Percentiles rank a stretch among this genome's conserved stretches.
Conservation (phyloP, 1,140 invertebrate genomes). For the Diorhabda sublineata region DNA sequence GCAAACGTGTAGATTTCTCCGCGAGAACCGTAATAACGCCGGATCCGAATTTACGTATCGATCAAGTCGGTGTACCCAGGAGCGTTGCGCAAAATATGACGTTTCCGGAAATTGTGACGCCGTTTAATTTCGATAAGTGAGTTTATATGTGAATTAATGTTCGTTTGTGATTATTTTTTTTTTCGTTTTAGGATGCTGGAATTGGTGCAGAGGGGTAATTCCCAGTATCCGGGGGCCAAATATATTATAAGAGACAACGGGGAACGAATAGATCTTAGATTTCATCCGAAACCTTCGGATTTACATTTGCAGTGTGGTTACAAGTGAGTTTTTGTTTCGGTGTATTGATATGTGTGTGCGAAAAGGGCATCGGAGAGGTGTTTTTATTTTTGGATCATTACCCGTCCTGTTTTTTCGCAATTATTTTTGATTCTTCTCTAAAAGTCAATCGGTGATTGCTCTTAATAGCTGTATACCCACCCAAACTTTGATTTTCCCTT, state of each 20-base stretch:
- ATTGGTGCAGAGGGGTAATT: constrained; percentile 91
- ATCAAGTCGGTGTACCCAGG: constrained; percentile 97
- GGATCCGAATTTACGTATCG: constrained; percentile 97
- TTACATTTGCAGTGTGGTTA: constrained; percentile 98
- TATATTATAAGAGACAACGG: constrained; percentile 99
- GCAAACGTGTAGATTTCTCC: constrained; percentile 99
- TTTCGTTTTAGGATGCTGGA: constrained; percentile 80
- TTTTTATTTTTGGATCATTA: no score
- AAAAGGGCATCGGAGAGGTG: no score
- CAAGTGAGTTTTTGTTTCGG: constrained; percentile 50
- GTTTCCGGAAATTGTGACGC: constrained; percentile 98
- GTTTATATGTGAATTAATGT: constrained; percentile 20
- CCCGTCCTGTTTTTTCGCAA: no score
- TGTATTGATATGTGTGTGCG: no score
- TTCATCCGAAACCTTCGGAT: constrained; percentile 97
- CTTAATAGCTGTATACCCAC: no score
- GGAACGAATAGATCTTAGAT: constrained; percentile 95
- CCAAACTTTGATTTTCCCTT: no score
- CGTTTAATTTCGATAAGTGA: constrained; percentile 95
- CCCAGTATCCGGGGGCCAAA: constrained; percentile 98
- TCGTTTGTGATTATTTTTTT: constrained; percentile 7
- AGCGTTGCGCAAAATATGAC: constrained; percentile 99
- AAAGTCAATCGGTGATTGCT: no score
- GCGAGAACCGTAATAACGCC: constrained; percentile 99
- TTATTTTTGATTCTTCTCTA: no score